A percentile compares a stretch with the other conserved stretches of the same genome.
phyloP scores from a whole-genome alignment of 1,140 invertebrate genomes.

The Phenacoccus solenopsis region DNA sequence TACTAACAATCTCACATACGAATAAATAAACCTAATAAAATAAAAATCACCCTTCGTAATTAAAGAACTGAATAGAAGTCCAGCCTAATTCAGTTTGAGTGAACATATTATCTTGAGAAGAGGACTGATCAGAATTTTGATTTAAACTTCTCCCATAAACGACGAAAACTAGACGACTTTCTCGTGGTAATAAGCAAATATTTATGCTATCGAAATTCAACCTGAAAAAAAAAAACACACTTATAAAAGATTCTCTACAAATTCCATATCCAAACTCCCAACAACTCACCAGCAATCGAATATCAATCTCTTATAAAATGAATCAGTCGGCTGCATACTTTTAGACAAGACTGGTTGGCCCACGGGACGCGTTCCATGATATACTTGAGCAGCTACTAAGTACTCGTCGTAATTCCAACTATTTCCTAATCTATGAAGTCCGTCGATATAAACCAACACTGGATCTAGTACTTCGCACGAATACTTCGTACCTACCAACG shows the following conservation, averaged over 20 bases:
- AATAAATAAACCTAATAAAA: too few relatives aligned
- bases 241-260: too few relatives aligned
- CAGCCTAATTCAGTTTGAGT: conserved; percentile 71
- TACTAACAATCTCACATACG: too few relatives aligned
- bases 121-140: conserved; percentile 30
- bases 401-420: conserved; percentile 77
- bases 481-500: conserved; percentile 48
- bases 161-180: conserved; percentile 76
- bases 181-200: conserved; percentile 74
- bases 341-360: conserved; percentile 52
- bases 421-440: conserved; percentile 61
- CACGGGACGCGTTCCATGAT: conserved; percentile 69
- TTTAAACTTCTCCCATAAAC: conserved; percentile 54
- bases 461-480: conserved; percentile 61
- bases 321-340: conserved; percentile 45
- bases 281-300: conserved; percentile 66
- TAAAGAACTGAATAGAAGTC: conserved; percentile 82
- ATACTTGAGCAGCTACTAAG: conserved; percentile 66
- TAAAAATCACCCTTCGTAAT: conserved; percentile 64
- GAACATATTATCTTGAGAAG: conserved; percentile 27
- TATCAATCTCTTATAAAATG: conserved; percentile 62
- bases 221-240: conserved; percentile 36
- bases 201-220: conserved; percentile 58
- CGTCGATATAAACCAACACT: conserved; percentile 67
- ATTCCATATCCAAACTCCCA: conserved; percentile 30